Conservation (phyloP, 2,113 vertebrate genomes). For the Furnarius figulus region DNA sequence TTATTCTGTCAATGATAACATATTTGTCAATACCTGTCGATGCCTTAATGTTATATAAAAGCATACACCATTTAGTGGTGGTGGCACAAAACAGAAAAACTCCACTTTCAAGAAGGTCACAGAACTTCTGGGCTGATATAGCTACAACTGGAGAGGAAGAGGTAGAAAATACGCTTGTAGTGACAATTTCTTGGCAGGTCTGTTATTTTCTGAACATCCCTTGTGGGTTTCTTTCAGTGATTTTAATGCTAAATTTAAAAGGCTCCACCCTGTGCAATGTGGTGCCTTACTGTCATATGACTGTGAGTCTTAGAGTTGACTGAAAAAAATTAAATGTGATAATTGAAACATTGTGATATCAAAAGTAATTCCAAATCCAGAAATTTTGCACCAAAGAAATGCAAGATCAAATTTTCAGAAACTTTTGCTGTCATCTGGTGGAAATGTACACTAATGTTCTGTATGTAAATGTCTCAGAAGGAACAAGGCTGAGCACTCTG, state of each 20-base stretch:
- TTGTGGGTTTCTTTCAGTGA: background rate
- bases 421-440: background rate
- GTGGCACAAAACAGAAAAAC: background rate
- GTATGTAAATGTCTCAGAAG: background rate
- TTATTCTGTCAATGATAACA: background rate
- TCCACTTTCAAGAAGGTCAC: background rate
- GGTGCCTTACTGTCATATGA: background rate
- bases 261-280: background rate
- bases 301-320: background rate
- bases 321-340: background rate
- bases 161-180: background rate
- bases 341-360: background rate
- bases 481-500: background rate
- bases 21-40: background rate
- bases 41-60: background rate
- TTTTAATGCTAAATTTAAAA: background rate
- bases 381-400: background rate
- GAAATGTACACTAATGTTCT: fast-evolving
- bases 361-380: background rate
- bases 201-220: background rate
- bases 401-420: background rate
- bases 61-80: background rate
- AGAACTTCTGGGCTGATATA: background rate
- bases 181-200: background rate
- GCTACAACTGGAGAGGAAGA: background rate